A percentile compares a stretch with the other conserved stretches of the same genome.
phyloP scores from a whole-genome alignment of 2,113 vertebrate species.

The Bambusicola thoracicus region DNA sequence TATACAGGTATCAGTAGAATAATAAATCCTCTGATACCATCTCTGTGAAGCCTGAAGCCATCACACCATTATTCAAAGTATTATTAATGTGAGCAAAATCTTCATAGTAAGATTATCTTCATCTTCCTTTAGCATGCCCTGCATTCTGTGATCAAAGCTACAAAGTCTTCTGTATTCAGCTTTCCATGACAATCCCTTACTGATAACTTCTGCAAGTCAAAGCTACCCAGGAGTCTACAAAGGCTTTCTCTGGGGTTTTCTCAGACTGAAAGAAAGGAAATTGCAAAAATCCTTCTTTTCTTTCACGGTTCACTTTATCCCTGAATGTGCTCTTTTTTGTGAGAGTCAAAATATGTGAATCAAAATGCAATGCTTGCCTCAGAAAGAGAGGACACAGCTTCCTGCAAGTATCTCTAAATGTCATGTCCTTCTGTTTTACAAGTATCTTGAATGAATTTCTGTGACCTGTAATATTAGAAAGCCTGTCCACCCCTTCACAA shows the following conservation, averaged over 20 bases:
- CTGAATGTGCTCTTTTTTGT: background rate
- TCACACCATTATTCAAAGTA: background rate
- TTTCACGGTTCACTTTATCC: background rate
- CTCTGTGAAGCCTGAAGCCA: background rate
- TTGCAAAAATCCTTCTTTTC: background rate
- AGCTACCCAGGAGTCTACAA: background rate
- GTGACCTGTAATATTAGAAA: background rate
- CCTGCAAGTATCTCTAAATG: background rate
- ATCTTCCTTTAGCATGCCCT: background rate
- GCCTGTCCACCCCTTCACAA: background rate
- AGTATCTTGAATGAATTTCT: background rate
- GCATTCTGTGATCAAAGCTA: background rate
- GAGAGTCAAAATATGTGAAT: background rate
- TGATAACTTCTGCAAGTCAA: background rate
- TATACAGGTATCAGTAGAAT: background rate
- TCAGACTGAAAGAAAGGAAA: background rate
- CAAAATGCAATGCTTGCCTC: background rate
- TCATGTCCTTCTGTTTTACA: background rate
- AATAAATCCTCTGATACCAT: background rate
- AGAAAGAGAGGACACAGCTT: background rate
- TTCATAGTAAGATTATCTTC: background rate
- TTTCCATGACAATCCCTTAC: background rate
- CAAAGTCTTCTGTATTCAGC: background rate
- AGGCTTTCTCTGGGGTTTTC: background rate
- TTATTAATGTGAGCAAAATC: background rate